Evolutionary conservation across 2,113 vertebrate genomes (phyloP), one percentile per base, ranked within the genome.

Genomic region (Sturnus vulgaris): DNA sequence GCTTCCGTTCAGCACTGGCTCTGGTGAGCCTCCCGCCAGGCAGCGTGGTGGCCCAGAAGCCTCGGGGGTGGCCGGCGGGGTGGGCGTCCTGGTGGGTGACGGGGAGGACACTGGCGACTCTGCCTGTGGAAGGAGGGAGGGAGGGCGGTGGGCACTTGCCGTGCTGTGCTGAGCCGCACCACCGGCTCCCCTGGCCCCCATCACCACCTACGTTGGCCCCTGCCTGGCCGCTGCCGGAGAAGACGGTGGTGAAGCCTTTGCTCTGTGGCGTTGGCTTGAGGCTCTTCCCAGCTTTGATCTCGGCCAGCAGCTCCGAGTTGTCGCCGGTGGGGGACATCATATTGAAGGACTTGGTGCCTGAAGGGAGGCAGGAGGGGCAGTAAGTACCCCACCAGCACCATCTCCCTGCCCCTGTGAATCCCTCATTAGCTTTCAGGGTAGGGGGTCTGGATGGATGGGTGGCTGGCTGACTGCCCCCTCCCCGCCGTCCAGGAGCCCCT

Each of bases 241-340:
- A 99, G 88, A 99, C 97, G 1, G 99, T 99, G 73, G 99, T 99
- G 95, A 99, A 98, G 66, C 99, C 99, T 98, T 99, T 99, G 98
- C 98, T 99, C 68, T 99, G 99, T 2, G 99, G 98, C 0, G 99
- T 99, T 7, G 99, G 99, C 98, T 99, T 99, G 86, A 99, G 98
- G 95, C 98, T 99, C 95, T 98, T 99, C 94, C 99, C 99, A 2
- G 99, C 99, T 97, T 99, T 99, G 97, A 99, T 99, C 97, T 99
- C 99, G 9, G 99, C 99, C 98, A 99, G 97, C 52, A 99, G 98
- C 97, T 99, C 99, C 0, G 99, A 99, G 97, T 99, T 99, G 98
- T 99, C 99, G 1, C 99, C 99, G 5, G 99, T 99, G 33, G 99
- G 99, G 96, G 99, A 99, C 99, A 99, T 99, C 99, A 99, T 99